These are phyloP conservation scores for Furcula furcula DNA, from an alignment of 2,888 invertebrate genomes.

Conservation along the genomic window DNA sequence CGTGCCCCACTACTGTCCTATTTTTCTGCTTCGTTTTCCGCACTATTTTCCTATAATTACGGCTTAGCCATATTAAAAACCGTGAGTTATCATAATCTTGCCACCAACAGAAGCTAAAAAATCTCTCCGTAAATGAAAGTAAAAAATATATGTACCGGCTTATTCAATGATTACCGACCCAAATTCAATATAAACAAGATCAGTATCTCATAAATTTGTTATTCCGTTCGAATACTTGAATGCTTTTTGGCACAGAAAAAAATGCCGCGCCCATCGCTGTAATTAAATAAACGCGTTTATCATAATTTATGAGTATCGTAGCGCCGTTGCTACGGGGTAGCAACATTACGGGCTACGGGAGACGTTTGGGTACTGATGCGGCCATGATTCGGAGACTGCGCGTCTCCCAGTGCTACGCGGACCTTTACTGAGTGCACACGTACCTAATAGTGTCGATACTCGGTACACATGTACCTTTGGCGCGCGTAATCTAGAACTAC, in stretches of 20 bases:
- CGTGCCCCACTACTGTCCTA: too few species aligned
- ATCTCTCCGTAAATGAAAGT: too few species aligned
- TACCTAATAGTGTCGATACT: constrained; percentile 26
- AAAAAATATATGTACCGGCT: constrained; percentile 1
- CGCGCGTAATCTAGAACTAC: constrained; percentile 36
- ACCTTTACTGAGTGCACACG: constrained; percentile 41
- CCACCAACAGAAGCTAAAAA: too few species aligned
- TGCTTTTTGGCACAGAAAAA: constrained; percentile 14
- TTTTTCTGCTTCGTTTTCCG: too few species aligned
- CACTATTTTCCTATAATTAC: too few species aligned
- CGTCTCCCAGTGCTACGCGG: constrained; percentile 62
- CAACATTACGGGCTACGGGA: constrained; percentile 34
- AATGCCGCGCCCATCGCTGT: constrained; percentile 26
- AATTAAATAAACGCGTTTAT: constrained; percentile 51
- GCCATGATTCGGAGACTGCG: constrained; percentile 69
- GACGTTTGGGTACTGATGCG: constrained; percentile 46
- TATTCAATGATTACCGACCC: constrained; percentile 1
- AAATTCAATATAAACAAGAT: constrained; percentile 22
- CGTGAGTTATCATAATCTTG: too few species aligned
- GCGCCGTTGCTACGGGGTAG: constrained; percentile 36
- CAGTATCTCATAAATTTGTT: constrained; percentile 13
- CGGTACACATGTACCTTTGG: constrained; percentile 17
- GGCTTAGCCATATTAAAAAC: too few species aligned
- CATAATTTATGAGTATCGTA: constrained; percentile 44
- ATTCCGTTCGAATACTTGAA: constrained; percentile 14